These are phyloP conservation scores for Idaea straminata DNA, from an alignment of 2,888 invertebrate genomes.

Conservation along the genomic window DNA sequence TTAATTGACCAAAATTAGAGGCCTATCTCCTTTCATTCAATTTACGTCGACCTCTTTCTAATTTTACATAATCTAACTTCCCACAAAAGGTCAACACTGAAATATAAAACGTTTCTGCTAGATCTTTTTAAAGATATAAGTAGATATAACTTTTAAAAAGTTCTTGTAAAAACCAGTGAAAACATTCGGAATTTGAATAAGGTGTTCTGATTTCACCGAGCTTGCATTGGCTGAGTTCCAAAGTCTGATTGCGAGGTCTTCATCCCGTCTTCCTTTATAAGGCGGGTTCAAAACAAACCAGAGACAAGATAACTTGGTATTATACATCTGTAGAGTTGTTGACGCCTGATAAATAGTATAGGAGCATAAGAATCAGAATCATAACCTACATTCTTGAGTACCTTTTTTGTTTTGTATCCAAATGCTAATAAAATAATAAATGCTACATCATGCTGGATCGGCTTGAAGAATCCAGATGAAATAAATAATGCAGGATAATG, in stretches of 20 bases:
- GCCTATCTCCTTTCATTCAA: neutral
- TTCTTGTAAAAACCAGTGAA: neutral
- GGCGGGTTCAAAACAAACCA: slow-evolving; percentile 1
- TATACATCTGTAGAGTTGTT: neutral
- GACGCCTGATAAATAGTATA: neutral
- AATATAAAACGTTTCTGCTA: neutral
- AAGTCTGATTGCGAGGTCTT: slow-evolving; percentile 22
- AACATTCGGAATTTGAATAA: slow-evolving; percentile 13
- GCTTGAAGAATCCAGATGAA: too few species aligned
- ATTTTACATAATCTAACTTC: neutral
- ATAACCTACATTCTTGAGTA: too few species aligned
- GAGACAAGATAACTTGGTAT: neutral
- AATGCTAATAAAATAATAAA: too few species aligned
- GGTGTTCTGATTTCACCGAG: slow-evolving; percentile 14
- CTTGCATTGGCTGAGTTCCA: slow-evolving; percentile 22
- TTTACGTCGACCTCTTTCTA: neutral
- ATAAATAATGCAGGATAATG: too few species aligned
- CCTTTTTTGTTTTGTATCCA: too few species aligned
- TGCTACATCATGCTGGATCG: too few species aligned
- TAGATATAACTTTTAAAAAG: slow-evolving; percentile 6
- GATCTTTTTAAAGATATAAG: slow-evolving; percentile 3
- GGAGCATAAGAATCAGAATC: too few species aligned
- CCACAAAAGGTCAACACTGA: neutral
- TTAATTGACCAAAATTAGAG: neutral
- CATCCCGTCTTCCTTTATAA: slow-evolving; percentile 7